Percentiles rank a stretch among this genome's conserved stretches.
These are phyloP conservation scores for Gallinago nigripennis DNA, from an alignment of 2,797 vertebrate species.

Conservation along the genomic window DNA sequence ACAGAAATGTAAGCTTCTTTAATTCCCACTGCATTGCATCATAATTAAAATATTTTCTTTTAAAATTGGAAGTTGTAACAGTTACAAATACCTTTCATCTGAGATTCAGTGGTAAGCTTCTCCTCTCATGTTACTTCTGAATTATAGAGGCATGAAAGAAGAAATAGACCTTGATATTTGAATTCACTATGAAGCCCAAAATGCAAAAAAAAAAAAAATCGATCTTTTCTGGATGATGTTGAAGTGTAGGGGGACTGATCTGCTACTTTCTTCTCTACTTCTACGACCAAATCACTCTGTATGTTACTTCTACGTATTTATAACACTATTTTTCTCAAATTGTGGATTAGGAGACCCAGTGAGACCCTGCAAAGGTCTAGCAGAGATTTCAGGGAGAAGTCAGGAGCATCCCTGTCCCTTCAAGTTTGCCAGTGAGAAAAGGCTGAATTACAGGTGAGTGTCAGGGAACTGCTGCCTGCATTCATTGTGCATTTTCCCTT, in stretches of 20 bases:
- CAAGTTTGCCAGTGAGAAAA: not conserved
- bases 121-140: slow-evolving; percentile 16
- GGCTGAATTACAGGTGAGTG: not conserved
- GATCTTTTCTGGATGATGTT: not conserved
- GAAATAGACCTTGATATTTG: not conserved
- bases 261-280: not conserved
- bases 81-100: slow-evolving; percentile 12
- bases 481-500: not conserved
- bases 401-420: not conserved
- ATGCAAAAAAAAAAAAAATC: not conserved
- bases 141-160: not conserved
- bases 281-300: not conserved
- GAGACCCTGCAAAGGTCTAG: not conserved
- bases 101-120: not conserved
- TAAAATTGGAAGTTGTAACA: slow-evolving; percentile 17
- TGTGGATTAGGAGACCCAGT: not conserved
- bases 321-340: not conserved
- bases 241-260: not conserved
- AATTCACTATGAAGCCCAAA: not conserved
- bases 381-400: not conserved
- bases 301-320: not conserved
- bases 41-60: slow-evolving; percentile 59
- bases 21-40: slow-evolving; percentile 17
- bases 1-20: slow-evolving; percentile 9
- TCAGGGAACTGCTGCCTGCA: not conserved